Evolutionary conservation across 2,797 vertebrate genomes (phyloP), one percentile per base, ranked within the genome.

Genomic region (Mus spretus): DNA sequence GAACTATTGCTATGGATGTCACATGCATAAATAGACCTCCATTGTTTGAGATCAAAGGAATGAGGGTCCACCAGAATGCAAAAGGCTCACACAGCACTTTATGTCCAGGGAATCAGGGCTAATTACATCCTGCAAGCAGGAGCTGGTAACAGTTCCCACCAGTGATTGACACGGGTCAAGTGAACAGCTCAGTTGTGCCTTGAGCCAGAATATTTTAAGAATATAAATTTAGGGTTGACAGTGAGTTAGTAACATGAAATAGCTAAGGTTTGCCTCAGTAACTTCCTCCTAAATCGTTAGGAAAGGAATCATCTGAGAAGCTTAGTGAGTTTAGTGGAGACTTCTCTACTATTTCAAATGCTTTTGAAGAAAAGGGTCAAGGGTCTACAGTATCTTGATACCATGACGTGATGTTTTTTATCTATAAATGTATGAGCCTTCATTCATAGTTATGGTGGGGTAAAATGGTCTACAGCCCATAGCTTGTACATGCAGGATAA

Each of bases 331-430:
- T 90, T 90, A 86, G 55, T 15, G 40, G 26, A 77, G 12, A 67
- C 9, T 53, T 57, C 37, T 82, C 37, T 70, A 10, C 63, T 93
- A 19, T 94, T 96, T 87, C 85, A 92, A 94, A 57, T 78, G 44
- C 86, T 92, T 28, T 10, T 44, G 12, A 91, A 79, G 20, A 88
- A 93, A 44, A 6, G 24, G 34, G 0, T 40, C 24, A 24, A 55
- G 50, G 5, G n/a, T 75, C 26, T 59, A 20, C 9, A 59, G n/a
- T 17, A n/a, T 40, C 72, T 34, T 59, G 53, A 24, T 37, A 57
- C 6, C 28, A 6, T 31, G 67, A 57, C 6, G 13, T 75, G 14
- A 28, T 74, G n/a, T 31, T 74, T 55, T 40, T 88, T 15, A 59
- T 44, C 9, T 40, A 74, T 72, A 59, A 57, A 88, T 59, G 53